A percentile compares a stretch with the other conserved stretches of the same genome.
Evolutionary conservation across 2,797 vertebrate species (phyloP).

Genomic region (Amphiprion clarkii): DNA sequence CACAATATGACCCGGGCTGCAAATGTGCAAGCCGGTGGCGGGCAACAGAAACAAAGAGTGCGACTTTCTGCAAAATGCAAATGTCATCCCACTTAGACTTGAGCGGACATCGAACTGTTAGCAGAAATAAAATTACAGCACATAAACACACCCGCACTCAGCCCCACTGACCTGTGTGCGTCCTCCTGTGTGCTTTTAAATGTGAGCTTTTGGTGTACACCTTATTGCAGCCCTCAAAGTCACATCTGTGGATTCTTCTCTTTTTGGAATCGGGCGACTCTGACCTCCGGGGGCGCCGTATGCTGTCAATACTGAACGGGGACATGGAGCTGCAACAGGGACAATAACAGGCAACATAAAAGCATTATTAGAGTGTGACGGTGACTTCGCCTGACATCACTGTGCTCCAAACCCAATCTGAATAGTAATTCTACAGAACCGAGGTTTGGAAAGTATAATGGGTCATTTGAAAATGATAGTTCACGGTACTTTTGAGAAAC

Average conservation of each 20-base stretch:
- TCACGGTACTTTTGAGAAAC: neutral
- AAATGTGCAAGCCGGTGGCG: neutral
- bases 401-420: neutral
- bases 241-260: slow-evolving; percentile 98
- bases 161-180: slow-evolving; percentile 92
- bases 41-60: neutral
- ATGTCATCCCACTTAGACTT: slow-evolving; percentile 1
- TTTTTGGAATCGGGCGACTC: slow-evolving; percentile 99
- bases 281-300: slow-evolving; percentile 95
- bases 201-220: slow-evolving; percentile 99
- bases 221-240: slow-evolving; percentile 99
- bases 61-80: slow-evolving; percentile 1
- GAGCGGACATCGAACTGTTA: neutral
- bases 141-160: neutral
- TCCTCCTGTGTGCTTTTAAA: slow-evolving; percentile 98
- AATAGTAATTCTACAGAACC: neutral
- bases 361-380: neutral
- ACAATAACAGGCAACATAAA: neutral
- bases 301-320: slow-evolving; percentile 99
- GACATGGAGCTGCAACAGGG: slow-evolving; percentile 92
- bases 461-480: neutral
- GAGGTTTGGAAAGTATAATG: neutral
- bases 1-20: neutral
- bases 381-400: neutral
- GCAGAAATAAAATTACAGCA: slow-evolving; percentile 9